Conservation (phyloP, 64 coral and sea anemone species). For the Pocillopora damicornis region DNA sequence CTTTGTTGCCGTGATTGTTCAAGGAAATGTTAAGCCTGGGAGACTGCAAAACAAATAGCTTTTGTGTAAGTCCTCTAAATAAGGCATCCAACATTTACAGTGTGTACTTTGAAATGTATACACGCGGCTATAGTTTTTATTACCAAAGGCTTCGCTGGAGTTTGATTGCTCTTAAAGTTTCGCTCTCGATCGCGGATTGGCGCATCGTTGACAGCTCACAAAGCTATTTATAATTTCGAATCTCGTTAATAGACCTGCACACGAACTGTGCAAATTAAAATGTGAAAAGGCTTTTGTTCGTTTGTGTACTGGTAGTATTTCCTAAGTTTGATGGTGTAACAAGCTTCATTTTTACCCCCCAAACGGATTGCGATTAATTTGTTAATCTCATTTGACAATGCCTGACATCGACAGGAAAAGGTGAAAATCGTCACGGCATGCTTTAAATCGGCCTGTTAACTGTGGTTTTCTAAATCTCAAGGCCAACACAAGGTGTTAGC, state of each 20-base stretch:
- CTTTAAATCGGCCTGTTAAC: neutral
- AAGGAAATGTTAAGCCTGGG: constrained; percentile 39
- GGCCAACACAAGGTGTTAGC: constrained; percentile 39
- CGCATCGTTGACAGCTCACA: neutral
- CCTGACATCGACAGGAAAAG: constrained; percentile 8
- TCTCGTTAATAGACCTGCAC: neutral
- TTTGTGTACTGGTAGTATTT: constrained; percentile 16
- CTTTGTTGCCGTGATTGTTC: constrained; percentile 28
- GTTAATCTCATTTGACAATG: constrained; percentile 20
- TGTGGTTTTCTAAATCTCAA: constrained; percentile 47
- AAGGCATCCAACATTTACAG: neutral
- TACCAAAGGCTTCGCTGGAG: neutral
- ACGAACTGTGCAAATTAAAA: neutral
- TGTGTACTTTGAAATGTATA: constrained; percentile 51
- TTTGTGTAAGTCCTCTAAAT: constrained; percentile 32
- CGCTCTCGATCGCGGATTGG: neutral
- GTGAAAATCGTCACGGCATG: neutral
- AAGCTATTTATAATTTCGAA: constrained; percentile 14
- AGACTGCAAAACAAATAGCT: constrained; percentile 56
- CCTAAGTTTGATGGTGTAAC: constrained; percentile 24
- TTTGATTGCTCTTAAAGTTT: constrained; percentile 26
- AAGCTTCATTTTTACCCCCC: constrained; percentile 19
- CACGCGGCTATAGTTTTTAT: constrained; percentile 24
- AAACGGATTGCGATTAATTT: neutral
- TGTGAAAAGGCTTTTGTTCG: neutral